Percentiles rank a stretch among this genome's conserved stretches.
Evolutionary conservation across 1,140 invertebrate genomes (phyloP).

Genomic region (Drosophila prosaltans): DNA sequence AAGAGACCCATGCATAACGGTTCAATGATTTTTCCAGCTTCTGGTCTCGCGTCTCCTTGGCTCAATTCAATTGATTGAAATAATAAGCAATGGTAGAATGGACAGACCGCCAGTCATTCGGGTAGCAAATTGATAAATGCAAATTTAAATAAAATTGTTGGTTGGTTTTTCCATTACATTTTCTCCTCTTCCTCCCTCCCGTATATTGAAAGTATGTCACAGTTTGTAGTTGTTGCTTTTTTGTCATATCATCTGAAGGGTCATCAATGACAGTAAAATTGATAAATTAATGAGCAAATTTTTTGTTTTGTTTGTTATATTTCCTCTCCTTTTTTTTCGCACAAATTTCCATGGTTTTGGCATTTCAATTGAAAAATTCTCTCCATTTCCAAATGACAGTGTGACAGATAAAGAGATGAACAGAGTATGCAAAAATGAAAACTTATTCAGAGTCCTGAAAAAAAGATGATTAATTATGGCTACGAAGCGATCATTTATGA

Average conservation of each 20-base stretch:
- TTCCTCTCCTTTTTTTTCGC: conserved; percentile 23
- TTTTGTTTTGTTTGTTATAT: not conserved
- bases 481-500: not conserved
- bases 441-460: not conserved
- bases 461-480: conserved; percentile 6
- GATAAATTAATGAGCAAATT: conserved; percentile 58
- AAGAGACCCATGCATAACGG: conserved; percentile 9
- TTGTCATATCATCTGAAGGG: conserved; percentile 12
- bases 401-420: no score
- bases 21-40: conserved; percentile 9
- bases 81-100: conserved; percentile 4
- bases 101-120: conserved; percentile 8
- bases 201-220: not conserved
- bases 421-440: no score
- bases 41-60: not conserved
- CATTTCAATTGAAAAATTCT: conserved; percentile 13
- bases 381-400: conserved; percentile 1
- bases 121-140: conserved; percentile 20
- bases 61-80: conserved; percentile 19
- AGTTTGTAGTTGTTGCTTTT: not conserved
- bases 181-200: not conserved
- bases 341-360: conserved; percentile 12
- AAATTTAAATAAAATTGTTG: conserved; percentile 17
- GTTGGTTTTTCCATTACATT: not conserved
- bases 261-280: conserved; percentile 34